Evolutionary conservation across 2,113 vertebrate genomes (phyloP).

Genomic region (Isichthys henryi): DNA sequence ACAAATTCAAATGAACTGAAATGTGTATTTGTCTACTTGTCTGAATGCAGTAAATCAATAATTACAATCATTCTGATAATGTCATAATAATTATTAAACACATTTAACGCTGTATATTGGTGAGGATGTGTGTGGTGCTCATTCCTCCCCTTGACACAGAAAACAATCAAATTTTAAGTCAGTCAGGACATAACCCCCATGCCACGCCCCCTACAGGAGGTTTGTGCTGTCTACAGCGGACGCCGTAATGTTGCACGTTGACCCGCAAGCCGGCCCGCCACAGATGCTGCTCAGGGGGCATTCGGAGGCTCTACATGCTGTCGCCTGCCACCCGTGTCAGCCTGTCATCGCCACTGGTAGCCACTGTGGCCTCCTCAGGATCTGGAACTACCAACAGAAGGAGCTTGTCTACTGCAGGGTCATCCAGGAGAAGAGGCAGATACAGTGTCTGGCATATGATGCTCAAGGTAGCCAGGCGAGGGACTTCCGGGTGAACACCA

Average conservation of each 20-base stretch:
- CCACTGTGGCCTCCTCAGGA: slow-evolving; percentile 66
- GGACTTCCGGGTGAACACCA: background rate
- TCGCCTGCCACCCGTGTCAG: slow-evolving; percentile 75
- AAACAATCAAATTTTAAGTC: background rate
- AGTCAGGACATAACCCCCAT: background rate
- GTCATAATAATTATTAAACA: background rate
- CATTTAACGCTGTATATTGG: background rate
- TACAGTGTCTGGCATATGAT: slow-evolving; percentile 75
- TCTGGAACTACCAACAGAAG: slow-evolving; percentile 71
- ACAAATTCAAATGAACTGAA: background rate
- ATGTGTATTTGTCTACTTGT: background rate
- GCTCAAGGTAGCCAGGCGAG: slow-evolving; percentile 63
- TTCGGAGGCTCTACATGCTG: slow-evolving; percentile 55
- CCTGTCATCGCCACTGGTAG: slow-evolving; percentile 66
- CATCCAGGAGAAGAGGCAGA: slow-evolving; percentile 55
- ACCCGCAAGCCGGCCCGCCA: slow-evolving; percentile 42
- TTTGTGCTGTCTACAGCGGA: slow-evolving; percentile 72
- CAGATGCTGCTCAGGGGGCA: slow-evolving; percentile 65
- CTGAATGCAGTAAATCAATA: background rate
- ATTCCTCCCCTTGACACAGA: background rate
- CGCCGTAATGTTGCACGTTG: slow-evolving; percentile 66
- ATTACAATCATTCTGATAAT: background rate
- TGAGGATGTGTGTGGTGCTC: background rate
- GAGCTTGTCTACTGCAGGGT: slow-evolving; percentile 57
- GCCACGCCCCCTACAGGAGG: slow-evolving; percentile 64